Percentiles rank a stretch among this genome's conserved stretches.
Evolutionary conservation across 2,888 invertebrate genomes (phyloP).

Genomic region (Lasioglossum villosulum): DNA sequence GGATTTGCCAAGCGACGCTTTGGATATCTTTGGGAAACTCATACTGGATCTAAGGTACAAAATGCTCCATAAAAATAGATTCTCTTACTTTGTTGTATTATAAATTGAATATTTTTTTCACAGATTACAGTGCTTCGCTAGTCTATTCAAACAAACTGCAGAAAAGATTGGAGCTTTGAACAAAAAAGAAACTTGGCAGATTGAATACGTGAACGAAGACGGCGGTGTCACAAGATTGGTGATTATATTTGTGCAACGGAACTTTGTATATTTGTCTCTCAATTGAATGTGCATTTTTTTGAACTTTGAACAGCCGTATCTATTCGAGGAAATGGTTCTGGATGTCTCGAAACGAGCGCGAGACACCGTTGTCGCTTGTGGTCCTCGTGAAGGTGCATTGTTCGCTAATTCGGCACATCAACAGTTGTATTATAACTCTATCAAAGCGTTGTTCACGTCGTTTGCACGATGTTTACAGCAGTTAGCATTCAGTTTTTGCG

Average conservation of each 20-base stretch:
- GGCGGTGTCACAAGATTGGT: constrained; percentile 94
- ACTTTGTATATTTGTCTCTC: background rate
- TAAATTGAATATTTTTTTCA: constrained; percentile 33
- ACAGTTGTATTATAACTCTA: constrained; percentile 78
- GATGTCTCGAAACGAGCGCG: constrained; percentile 90
- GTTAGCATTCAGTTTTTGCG: constrained; percentile 89
- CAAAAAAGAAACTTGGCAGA: constrained; percentile 93
- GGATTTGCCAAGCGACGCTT: constrained; percentile 94
- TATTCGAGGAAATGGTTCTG: constrained; percentile 90
- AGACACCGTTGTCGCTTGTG: constrained; percentile 90
- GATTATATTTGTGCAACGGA: constrained; percentile 61
- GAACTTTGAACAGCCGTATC: constrained; percentile 86
- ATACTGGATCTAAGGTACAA: constrained; percentile 92
- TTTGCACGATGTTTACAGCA: constrained; percentile 88
- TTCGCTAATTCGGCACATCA: constrained; percentile 85
- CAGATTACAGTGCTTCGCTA: constrained; percentile 92
- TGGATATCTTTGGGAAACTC: constrained; percentile 93
- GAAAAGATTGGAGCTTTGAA: constrained; percentile 90
- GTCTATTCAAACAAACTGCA: constrained; percentile 93
- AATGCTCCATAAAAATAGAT: background rate
- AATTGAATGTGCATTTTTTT: constrained; percentile 14
- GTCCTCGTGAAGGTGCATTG: constrained; percentile 88
- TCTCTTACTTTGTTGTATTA: background rate
- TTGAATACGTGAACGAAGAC: constrained; percentile 93
- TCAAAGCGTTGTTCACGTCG: constrained; percentile 80